Conservation (phyloP, 1,140 invertebrate species). For the Acromyrmex echinatior region DNA sequence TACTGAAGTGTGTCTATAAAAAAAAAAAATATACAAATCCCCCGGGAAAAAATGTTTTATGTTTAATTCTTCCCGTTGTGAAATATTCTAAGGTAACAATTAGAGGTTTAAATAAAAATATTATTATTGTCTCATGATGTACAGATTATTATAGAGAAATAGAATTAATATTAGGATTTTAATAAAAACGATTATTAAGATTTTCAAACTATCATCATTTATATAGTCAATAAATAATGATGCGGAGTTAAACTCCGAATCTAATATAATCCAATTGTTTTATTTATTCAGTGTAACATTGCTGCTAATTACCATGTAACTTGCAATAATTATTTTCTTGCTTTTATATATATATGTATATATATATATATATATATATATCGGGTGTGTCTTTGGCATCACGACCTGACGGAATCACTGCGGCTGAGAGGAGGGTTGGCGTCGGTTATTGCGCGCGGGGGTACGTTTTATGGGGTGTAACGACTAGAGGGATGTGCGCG, state of each 20-base stretch:
- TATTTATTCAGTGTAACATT: slow-evolving; percentile 1
- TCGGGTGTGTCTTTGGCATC: slow-evolving; percentile 7
- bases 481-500: slow-evolving; percentile 76
- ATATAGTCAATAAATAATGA: background rate
- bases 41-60: background rate
- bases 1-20: background rate
- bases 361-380: background rate
- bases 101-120: background rate
- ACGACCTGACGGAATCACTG: slow-evolving; percentile 69
- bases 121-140: background rate
- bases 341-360: background rate
- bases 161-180: background rate
- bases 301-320: slow-evolving; percentile 7
- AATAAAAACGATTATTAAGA: too few relatives aligned
- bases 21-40: background rate
- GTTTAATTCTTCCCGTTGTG: too few relatives aligned
- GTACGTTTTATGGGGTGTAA: slow-evolving; percentile 84
- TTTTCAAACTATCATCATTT: background rate
- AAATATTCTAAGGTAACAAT: background rate
- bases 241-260: background rate
- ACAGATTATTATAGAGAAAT: background rate
- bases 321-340: slow-evolving; percentile 14
- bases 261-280: background rate
- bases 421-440: slow-evolving; percentile 76
- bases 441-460: slow-evolving; percentile 82